Percentiles rank a stretch among this genome's conserved stretches.
Evolutionary conservation across 2,113 vertebrate genomes (phyloP).

Genomic region (Petaurus breviceps): DNA sequence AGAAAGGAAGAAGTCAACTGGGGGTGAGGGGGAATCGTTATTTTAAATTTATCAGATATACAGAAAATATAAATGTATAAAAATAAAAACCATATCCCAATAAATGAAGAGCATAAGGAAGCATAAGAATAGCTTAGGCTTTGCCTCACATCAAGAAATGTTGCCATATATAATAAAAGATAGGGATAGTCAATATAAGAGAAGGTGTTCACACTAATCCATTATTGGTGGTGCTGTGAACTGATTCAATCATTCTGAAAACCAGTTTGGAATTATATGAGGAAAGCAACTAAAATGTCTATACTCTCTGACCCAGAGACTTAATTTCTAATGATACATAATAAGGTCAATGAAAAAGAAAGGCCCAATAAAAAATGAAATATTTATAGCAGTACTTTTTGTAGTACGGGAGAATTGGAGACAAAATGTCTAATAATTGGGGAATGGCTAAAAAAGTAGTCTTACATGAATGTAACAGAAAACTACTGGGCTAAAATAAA

Average conservation of each 20-base stretch:
- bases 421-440: background rate
- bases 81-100: background rate
- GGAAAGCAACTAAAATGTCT: background rate
- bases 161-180: background rate
- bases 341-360: background rate
- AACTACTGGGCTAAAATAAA: background rate
- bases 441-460: background rate
- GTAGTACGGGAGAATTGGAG: background rate
- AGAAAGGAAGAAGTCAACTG: background rate
- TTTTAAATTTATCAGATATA: background rate
- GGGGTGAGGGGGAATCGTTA: background rate
- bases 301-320: background rate
- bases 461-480: background rate
- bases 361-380: background rate
- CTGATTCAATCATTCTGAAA: background rate
- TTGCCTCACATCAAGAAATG: background rate
- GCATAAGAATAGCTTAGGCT: background rate
- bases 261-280: background rate
- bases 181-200: background rate
- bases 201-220: background rate
- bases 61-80: background rate
- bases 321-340: background rate
- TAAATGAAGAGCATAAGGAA: background rate
- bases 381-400: background rate
- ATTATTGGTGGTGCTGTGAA: background rate